Evolutionary conservation across 1,140 invertebrate species (phyloP), one percentile per base, ranked within the genome.

Genomic region (Melanaphis sacchari): DNA sequence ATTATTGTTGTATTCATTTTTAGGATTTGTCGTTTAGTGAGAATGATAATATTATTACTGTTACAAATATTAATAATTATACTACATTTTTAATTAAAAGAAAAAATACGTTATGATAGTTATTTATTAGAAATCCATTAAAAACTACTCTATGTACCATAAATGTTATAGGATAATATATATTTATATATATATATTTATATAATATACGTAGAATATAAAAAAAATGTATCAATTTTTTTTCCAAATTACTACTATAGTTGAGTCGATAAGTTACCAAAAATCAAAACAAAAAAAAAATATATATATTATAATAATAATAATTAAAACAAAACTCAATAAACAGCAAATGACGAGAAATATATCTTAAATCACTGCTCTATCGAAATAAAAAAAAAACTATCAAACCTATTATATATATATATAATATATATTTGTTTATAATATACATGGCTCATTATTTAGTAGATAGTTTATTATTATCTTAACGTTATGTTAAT

Each of bases 11-110:
- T 92, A 22, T 84, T 49, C 38, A 49, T 84, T 21, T 40, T 49
- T 92, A 92, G 91, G 54, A 82, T 81, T n/a, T 40, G 31, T 81
- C 76, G n/a, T 49, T 92, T 82, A 92, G 66, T 92, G 91, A 82
- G 91, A 82, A 82, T 82, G 43, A 92, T 76, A 36, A 82, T 49
- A 49, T 76, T 49, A 49, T 76, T 38, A 49, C 24, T 82, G 66
- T 91, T 82, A 82, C 7, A 91, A 81, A 59, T 59, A 81, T 18
- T 24, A 40, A 40, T 66, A 82, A 82, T 91, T 24, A 49, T 88
- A 76, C 81, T 91, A 91, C 40, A 76, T 66, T 91, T 66, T 46
- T 38, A 76, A 41, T 66, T 40, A 26, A 54, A 38, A 91, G 11
- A 46, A 46, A 52, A 52, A 38, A 92, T 92, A 40, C 18, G 24